These are phyloP conservation scores for Pyrrhosoma nymphula DNA, from an alignment of 2,888 invertebrate species.

Conservation along the genomic window DNA sequence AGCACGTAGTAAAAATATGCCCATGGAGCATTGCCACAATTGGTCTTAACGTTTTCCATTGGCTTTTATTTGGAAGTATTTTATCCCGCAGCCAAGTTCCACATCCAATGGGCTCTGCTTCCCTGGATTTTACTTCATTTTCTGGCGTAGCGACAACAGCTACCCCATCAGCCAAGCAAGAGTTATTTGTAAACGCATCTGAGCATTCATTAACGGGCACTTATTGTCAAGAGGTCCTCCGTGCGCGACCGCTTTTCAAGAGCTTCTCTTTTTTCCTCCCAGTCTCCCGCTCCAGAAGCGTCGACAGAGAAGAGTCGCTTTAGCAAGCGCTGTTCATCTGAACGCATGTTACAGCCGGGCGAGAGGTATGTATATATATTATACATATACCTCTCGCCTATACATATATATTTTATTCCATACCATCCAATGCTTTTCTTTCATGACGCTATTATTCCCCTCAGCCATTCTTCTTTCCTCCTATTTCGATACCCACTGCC, in stretches of 20 bases:
- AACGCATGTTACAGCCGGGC: neutral
- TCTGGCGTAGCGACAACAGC: neutral
- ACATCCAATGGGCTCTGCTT: neutral
- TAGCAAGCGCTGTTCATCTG: conserved; percentile 24
- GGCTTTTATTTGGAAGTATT: neutral
- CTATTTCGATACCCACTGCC: conserved; percentile 14
- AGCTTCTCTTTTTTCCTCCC: neutral
- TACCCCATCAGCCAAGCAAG: neutral
- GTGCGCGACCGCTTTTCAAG: neutral
- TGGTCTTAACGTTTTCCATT: neutral
- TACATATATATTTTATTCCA: neutral
- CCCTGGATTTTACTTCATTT: neutral
- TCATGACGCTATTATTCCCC: conserved; percentile 14
- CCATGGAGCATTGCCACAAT: neutral
- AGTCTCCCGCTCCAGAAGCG: neutral
- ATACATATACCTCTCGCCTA: too few species aligned
- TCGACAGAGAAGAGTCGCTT: neutral
- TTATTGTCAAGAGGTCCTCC: neutral
- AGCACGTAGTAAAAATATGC: too few species aligned
- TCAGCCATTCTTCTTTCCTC: neutral
- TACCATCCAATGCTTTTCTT: neutral
- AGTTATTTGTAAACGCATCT: conserved; percentile 17
- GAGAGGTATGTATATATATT: neutral
- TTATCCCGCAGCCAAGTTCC: neutral
- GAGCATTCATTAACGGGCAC: conserved; percentile 18